A percentile compares a stretch with the other conserved stretches of the same genome.
These are phyloP conservation scores for Mus pahari DNA, from an alignment of 2,113 vertebrate species.

Conservation along the genomic window DNA sequence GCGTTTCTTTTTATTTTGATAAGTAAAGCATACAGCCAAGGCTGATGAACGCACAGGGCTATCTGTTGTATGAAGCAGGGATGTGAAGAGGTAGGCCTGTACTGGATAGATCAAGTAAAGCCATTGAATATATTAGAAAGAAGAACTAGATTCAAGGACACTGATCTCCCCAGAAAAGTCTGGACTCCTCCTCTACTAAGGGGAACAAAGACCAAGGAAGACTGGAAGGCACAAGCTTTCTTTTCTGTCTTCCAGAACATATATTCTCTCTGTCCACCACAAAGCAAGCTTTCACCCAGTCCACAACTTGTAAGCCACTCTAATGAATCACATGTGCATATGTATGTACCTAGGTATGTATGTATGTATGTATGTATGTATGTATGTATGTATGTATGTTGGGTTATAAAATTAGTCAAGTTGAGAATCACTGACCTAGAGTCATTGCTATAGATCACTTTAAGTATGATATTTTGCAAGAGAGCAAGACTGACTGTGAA, in stretches of 20 bases:
- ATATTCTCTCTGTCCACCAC: no score
- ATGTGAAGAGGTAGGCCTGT: neutral
- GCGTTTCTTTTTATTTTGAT: constrained; percentile 3
- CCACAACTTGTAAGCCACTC: neutral
- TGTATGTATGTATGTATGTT: neutral
- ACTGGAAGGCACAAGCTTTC: no score
- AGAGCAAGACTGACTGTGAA: neutral
- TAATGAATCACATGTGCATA: neutral
- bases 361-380: neutral
- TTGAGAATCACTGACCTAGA: neutral
- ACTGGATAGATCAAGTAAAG: constrained; percentile 15
- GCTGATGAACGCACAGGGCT: neutral
- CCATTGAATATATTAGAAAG: neutral
- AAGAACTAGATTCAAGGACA: constrained; percentile 15
- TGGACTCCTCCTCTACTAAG: no score
- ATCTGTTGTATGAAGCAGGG: constrained; percentile 44
- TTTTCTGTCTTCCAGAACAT: no score
- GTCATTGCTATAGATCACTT: constrained; percentile 21
- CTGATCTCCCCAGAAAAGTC: no score
- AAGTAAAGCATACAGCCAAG: constrained; percentile 25
- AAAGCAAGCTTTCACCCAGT: neutral
- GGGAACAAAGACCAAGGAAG: no score
- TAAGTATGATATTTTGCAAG: neutral
- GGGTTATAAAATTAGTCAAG: neutral
- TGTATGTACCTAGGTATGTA: neutral